Conservation (phyloP, 2,797 vertebrate species). For the Epinephelus coioides region DNA sequence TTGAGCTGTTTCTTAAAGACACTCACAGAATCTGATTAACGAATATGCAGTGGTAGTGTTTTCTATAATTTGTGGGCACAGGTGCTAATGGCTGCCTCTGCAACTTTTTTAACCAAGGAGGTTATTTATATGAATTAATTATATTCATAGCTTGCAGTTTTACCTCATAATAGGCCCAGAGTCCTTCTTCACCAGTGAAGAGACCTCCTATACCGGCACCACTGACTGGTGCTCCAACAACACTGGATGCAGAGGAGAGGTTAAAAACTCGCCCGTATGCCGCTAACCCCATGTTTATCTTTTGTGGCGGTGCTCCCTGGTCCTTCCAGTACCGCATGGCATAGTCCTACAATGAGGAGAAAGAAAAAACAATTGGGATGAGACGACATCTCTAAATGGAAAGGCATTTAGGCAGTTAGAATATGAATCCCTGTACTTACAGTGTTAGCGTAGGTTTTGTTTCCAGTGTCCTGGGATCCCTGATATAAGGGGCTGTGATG, state of each 20-base stretch:
- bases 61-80: no score
- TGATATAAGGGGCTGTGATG: slow-evolving; percentile 45
- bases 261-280: slow-evolving; percentile 83
- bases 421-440: slow-evolving; percentile 55
- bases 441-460: slow-evolving; percentile 74
- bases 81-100: no score
- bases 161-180: slow-evolving; percentile 86
- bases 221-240: slow-evolving; percentile 68
- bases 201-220: slow-evolving; percentile 78
- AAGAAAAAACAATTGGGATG: background rate
- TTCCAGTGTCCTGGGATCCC: slow-evolving; percentile 69
- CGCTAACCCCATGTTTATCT: slow-evolving; percentile 85
- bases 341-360: slow-evolving; percentile 68
- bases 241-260: slow-evolving; percentile 54
- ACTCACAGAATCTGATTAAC: no score
- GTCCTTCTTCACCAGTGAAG: slow-evolving; percentile 82
- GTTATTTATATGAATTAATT: no score
- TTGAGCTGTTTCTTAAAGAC: no score
- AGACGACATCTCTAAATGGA: background rate
- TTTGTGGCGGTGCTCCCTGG: slow-evolving; percentile 77
- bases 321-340: slow-evolving; percentile 83
- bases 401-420: background rate
- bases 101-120: background rate
- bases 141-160: background rate
- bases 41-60: no score